Percentiles rank a stretch among this genome's conserved stretches.
phyloP scores from a whole-genome alignment of 2,113 vertebrate species.

The Ranitomeya imitator region DNA sequence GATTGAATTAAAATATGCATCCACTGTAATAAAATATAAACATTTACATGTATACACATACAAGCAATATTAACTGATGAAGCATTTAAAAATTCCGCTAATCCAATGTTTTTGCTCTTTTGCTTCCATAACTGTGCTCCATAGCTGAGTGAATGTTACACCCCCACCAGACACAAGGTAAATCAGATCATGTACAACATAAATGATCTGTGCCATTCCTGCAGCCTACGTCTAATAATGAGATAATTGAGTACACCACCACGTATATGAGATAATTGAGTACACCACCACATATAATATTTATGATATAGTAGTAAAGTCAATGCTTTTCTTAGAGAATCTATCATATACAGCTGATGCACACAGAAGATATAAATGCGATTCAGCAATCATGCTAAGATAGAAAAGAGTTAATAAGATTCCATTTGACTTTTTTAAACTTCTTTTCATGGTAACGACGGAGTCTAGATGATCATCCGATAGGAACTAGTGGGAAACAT shows the following conservation, averaged over 20 bases:
- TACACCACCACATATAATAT: not conserved
- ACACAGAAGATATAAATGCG: too few species aligned
- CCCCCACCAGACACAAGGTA: not conserved
- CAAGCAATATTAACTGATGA: not conserved
- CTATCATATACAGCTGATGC: not conserved
- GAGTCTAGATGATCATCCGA: not conserved
- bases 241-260: not conserved
- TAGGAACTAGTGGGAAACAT: conserved; percentile 1
- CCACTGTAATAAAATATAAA: not conserved
- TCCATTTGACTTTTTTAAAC: not conserved
- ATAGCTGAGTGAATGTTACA: not conserved
- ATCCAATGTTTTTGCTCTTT: not conserved
- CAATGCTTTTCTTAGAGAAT: not conserved
- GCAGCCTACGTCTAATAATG: not conserved
- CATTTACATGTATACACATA: not conserved
- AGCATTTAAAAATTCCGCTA: not conserved
- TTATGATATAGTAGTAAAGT: not conserved
- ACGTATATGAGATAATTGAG: not conserved
- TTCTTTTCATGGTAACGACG: not conserved
- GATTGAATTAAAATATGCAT: not conserved
- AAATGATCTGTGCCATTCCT: not conserved
- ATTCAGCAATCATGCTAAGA: not conserved
- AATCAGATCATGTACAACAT: conserved; percentile 1
- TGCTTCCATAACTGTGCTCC: not conserved
- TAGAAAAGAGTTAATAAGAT: not conserved